Conservation (phyloP, 2,113 vertebrate species). For the Thymallus thymallus region DNA sequence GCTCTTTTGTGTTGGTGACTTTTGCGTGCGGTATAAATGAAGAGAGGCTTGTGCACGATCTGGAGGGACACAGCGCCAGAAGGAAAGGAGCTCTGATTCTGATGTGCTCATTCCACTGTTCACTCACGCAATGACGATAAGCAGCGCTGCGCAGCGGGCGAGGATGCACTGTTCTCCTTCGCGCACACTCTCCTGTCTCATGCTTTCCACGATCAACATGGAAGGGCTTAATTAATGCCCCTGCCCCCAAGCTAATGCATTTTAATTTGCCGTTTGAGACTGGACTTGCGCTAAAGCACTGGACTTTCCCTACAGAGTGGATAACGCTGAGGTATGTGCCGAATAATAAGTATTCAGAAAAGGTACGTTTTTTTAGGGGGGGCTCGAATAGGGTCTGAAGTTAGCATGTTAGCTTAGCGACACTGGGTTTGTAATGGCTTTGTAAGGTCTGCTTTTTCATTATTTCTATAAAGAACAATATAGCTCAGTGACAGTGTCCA, state of each 20-base stretch:
- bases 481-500: constrained; percentile 20
- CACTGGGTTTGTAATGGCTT: constrained; percentile 20
- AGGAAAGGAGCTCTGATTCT: constrained; percentile 48
- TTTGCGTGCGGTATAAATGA: constrained; percentile 28
- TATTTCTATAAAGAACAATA: constrained; percentile 32
- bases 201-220: constrained; percentile 63
- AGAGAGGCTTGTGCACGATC: constrained; percentile 26
- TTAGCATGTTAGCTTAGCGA: constrained; percentile 66
- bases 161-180: constrained; percentile 69
- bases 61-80: constrained; percentile 26
- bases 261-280: constrained; percentile 46
- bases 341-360: constrained; percentile 61
- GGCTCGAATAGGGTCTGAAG: constrained; percentile 35
- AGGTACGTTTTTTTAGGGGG: constrained; percentile 57
- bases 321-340: constrained; percentile 46
- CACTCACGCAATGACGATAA: constrained; percentile 65
- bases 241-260: constrained; percentile 55
- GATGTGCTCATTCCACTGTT: constrained; percentile 56
- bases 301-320: constrained; percentile 53
- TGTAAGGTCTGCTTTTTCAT: constrained; percentile 23
- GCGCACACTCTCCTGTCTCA: constrained; percentile 64
- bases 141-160: constrained; percentile 42
- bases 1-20: constrained; percentile 12
- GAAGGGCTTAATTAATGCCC: constrained; percentile 65
- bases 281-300: constrained; percentile 48